Base-by-base conservation (phyloP, 2,888 invertebrate species). In the Ellobium chinense region DNA sequence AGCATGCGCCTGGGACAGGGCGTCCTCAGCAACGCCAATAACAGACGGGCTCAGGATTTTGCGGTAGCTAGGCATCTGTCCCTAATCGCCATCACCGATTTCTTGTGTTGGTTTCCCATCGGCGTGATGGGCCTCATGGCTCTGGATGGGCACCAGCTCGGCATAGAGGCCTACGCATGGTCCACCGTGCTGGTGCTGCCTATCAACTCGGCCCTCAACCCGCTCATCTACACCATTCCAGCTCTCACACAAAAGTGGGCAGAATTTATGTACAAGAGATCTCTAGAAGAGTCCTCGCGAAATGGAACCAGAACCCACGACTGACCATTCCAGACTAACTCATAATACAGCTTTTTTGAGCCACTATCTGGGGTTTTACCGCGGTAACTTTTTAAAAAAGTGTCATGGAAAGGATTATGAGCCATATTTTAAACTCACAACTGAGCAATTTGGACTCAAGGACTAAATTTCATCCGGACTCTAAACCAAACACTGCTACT, bases 21-120 rank as follows among this genome's bases (percentile, higher is more conserved):
- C 7, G 76, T 66, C n/a, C 27, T 76, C n/a, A 76, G 54, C 37
- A 77, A 77, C 62, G 21, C 60, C 12, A 69, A 27, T 29, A 69
- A 58, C 31, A 86, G 46, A 83, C 81, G 70, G 81, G 77, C 84
- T 0, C 86, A 85, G 60, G 88, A 89, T 54, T 76, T 65, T 36
- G 82, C 86, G 66, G 88, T 90, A 7, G 91, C 89, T 9, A 84
- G 87, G 37, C 89, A 89, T 83, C 89, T 91, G 87, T 87, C 88
- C 1, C 77, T 90, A 5, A 88, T 91, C 24, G 88, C 90, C 0
- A 39, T 88, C 24, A 89, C 90, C 1, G 89, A 91, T 78, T 89
- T 89, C 60, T 80, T 86, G 65, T 91, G 90, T 75, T 91, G 91
- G 91, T 88, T 89, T 83, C 91, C 91, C 2, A 77, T 82, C n/a